Base-by-base conservation (phyloP, 2,113 vertebrate genomes). In the Cisticola juncidis region DNA sequence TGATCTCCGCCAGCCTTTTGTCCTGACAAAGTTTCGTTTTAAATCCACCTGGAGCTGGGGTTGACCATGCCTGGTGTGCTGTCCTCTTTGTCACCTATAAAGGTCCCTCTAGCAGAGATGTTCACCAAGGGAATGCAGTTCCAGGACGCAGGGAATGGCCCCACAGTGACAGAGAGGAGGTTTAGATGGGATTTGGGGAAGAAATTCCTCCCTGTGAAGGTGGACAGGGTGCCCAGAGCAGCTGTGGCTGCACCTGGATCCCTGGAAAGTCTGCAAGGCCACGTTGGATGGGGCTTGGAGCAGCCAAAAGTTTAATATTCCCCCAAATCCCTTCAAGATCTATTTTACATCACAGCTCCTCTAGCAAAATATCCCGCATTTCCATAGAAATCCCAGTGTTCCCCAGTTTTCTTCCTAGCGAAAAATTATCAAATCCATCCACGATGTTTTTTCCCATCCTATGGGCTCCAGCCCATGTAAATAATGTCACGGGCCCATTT, bases 221-320 rank as follows among this genome's bases (percentile, higher is more conserved):
- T 42, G 9, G 17, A 19, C 16, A 60, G 24, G 7, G 8, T 65
- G 14, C 31, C 76, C 68, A 38, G 8, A 38, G 33, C 4, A 66
- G 36, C 51, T 38, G 58, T 40, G 36, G 36, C 24, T 65, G 26
- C 33, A 19, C 9, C 66, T 60, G 58, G 11, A 38, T 38, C 38
- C 38, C 38, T 38, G 38, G 38, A 38, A n/a, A 51, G 7, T n/a
- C 10, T 25, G 23, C 23, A 51, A 58, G 23, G 44, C 12, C 36
- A 51, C 5, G 7, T 1, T 31, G 74, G 47, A n/a, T 0, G 0
- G 33, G 9, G 23, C 54, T 45, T 45, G 40, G 29, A 80, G 35
- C 42, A 48, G 22, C 21, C 11, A 6, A 24, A 72, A 65, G 14
- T 60, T 45, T 35, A 13, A 14, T 21, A 29, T 64, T 54, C 2